A percentile compares a stretch with the other conserved stretches of the same genome.
These are phyloP conservation scores for Microcebus tavaratra DNA, from an alignment of 2,113 vertebrate species.

Conservation along the genomic window DNA sequence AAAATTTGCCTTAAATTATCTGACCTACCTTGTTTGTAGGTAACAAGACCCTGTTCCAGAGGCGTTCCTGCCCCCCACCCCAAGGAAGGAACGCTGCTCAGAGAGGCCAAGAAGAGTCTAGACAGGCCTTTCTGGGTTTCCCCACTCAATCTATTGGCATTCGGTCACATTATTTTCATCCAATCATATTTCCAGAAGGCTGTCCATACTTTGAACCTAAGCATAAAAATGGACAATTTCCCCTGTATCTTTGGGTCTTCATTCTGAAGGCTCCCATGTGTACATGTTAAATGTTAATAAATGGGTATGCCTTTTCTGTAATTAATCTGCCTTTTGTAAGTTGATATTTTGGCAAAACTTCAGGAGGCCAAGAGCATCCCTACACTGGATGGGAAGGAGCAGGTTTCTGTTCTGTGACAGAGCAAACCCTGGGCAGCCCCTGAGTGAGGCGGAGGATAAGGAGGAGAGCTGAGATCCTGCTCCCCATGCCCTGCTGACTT, in stretches of 20 bases:
- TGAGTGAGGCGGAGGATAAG: not conserved
- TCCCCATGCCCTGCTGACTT: not conserved
- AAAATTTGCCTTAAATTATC: not conserved
- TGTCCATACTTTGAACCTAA: not conserved
- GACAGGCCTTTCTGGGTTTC: not conserved
- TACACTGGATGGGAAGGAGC: not conserved
- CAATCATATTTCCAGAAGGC: not conserved
- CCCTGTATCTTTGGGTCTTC: not conserved
- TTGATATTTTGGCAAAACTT: too few species aligned
- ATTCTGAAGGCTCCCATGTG: not conserved
- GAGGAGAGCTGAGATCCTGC: not conserved
- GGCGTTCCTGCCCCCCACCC: not conserved
- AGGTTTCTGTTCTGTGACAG: not conserved
- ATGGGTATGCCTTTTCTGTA: not conserved
- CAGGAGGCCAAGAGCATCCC: not conserved
- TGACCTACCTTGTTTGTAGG: not conserved
- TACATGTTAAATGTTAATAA: not conserved
- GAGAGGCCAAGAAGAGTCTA: not conserved
- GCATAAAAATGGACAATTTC: not conserved
- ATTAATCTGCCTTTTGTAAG: not conserved
- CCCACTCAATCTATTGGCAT: not conserved
- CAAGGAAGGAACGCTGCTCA: not conserved
- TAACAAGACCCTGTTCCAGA: not conserved
- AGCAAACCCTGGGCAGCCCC: not conserved
- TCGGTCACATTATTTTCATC: not conserved